Base-by-base conservation (phyloP, 2,888 invertebrate species). In the Ichneumoninae sp. region DNA sequence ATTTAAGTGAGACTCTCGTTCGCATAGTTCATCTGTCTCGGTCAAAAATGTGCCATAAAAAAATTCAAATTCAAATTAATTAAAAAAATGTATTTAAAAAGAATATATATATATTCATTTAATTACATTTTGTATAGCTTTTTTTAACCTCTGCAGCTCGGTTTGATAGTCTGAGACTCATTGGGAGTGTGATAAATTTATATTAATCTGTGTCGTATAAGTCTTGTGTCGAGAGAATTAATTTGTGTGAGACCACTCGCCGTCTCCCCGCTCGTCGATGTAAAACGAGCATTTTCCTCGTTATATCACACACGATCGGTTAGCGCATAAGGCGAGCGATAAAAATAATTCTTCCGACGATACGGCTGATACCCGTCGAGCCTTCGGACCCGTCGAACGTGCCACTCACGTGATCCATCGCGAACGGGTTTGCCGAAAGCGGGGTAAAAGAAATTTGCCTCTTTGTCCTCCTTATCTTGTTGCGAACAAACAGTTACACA, bases 401-500 rank as follows among this genome's bases (percentile, higher is more conserved):
- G 75, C 70, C 26, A 6, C 36, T 69, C 79, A 70, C 79, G 83
- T 79, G 79, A 79, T 78, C 30, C 44, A 47, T 78, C 36, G 26
- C 47, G 57, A 54, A 47, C 16, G 33, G 33, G 52, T 33, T 40
- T 69, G 70, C 73, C 73, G 60, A 83, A 81, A 77, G 60, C 52
- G 71, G n/a, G 80, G 80, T 66, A 71, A 73, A 77, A 73, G 80
- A 77, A 26, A 57, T 57, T 10, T 26, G 26, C 57, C 22, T 26
- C 26, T 57, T 57, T 57, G 26, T 57, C 26, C 57, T 26, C 76
- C 68, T 84, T 81, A 84, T 81, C 84, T 84, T 60, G 70, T 75
- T 70, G 74, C 69, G 69, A 73, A 81, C 81, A 84, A 81, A 84
- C 78, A 84, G 65, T 74, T 73, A 78, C 74, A 74, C 52, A 66